Conservation (phyloP, 2,113 vertebrate genomes). For the Oxyura jamaicensis region DNA sequence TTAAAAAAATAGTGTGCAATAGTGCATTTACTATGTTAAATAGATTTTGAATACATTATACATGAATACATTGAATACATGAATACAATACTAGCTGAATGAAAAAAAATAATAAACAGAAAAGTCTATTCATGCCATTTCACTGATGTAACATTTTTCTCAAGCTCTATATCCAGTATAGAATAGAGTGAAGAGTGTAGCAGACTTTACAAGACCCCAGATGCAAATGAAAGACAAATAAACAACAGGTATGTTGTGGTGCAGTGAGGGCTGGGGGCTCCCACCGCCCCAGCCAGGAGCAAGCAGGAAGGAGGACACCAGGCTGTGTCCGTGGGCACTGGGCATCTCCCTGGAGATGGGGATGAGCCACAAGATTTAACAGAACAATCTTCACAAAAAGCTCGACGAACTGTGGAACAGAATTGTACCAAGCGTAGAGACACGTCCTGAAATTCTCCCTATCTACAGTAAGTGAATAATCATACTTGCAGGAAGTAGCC, state of each 20-base stretch:
- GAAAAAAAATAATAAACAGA: not conserved
- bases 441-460: not conserved
- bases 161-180: not conserved
- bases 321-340: fast-evolving
- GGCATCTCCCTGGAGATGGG: not conserved
- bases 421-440: not conserved
- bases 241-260: not conserved
- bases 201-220: not conserved
- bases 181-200: not conserved
- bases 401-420: not conserved
- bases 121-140: not conserved
- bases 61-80: too few species aligned
- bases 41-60: not conserved
- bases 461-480: not conserved
- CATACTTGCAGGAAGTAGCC: not conserved
- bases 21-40: not conserved
- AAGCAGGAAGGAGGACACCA: fast-evolving
- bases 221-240: not conserved
- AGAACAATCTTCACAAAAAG: not conserved
- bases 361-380: not conserved
- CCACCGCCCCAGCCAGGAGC: not conserved
- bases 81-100: not conserved
- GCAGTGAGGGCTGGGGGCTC: not conserved
- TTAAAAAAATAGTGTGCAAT: not conserved
- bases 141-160: not conserved